phyloP scores from a whole-genome alignment of 2,888 invertebrate species.

The Bedellia somnulentella region DNA sequence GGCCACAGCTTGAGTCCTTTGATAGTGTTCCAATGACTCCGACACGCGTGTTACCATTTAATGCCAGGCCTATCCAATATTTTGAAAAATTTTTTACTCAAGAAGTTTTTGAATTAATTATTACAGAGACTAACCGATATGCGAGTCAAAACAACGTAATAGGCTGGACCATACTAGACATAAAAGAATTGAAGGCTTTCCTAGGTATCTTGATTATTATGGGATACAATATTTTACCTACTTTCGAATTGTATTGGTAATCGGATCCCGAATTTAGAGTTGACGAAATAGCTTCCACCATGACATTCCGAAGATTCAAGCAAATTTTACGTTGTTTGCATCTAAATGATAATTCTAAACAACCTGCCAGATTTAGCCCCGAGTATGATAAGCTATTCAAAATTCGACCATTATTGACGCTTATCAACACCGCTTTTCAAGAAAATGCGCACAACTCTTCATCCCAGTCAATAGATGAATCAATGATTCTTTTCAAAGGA shows the following conservation, averaged over 20 bases:
- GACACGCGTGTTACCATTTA: no score
- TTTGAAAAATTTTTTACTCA: not conserved
- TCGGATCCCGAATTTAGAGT: conserved; percentile 1
- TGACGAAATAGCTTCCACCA: conserved; percentile 2
- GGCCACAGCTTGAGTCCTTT: no score
- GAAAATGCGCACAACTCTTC: conserved; percentile 2
- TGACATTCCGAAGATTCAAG: conserved; percentile 3
- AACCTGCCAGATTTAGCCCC: conserved; percentile 1
- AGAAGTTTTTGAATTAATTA: not conserved
- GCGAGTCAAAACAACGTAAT: not conserved
- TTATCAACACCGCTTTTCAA: not conserved
- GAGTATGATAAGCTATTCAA: conserved; percentile 4
- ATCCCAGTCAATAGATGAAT: conserved; percentile 4
- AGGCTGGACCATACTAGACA: not conserved
- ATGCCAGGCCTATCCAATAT: no score
- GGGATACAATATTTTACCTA: not conserved
- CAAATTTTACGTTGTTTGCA: conserved; percentile 3
- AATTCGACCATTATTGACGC: conserved; percentile 2
- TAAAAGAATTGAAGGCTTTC: not conserved
- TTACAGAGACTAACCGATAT: not conserved
- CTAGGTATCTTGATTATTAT: conserved; percentile 1
- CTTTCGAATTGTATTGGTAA: not conserved
- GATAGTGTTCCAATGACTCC: no score
- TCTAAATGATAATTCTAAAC: conserved; percentile 4
- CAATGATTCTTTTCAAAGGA: conserved; percentile 7